phyloP scores from a whole-genome alignment of 2,797 vertebrate species.

The Schizopygopsis pylzovi region DNA sequence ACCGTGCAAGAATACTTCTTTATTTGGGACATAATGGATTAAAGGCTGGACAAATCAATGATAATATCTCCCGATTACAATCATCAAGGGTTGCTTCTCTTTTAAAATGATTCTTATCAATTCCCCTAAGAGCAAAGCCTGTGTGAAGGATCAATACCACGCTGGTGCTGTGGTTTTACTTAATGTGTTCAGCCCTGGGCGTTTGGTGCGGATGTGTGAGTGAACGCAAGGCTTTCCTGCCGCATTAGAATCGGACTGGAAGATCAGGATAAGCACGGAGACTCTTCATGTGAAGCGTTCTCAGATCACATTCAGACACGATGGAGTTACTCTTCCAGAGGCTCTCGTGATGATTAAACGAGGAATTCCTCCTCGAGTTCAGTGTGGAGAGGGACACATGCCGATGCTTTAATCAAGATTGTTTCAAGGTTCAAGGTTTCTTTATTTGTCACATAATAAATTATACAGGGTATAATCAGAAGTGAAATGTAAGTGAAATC shows the following conservation, averaged over 20 bases:
- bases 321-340: conserved; percentile 42
- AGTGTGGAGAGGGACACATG: background rate
- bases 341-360: background rate
- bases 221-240: conserved; percentile 27
- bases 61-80: conserved; percentile 64
- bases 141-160: conserved; percentile 61
- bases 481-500: no score
- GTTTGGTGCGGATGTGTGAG: conserved; percentile 9
- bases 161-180: conserved; percentile 45
- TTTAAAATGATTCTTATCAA: conserved; percentile 61
- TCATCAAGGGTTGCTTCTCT: conserved; percentile 65
- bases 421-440: background rate
- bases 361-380: conserved; percentile 35
- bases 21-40: conserved; percentile 55
- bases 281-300: conserved; percentile 31
- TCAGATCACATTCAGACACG: conserved; percentile 36
- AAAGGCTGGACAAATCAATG: conserved; percentile 60
- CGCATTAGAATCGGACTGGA: conserved; percentile 28
- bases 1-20: conserved; percentile 57
- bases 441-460: no score
- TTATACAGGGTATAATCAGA: no score
- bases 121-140: conserved; percentile 59
- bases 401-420: background rate
- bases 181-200: conserved; percentile 54
- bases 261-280: conserved; percentile 1